Evolutionary conservation across 2,113 vertebrate species (phyloP).

Genomic region (Hydrochoerus hydrochaeris): DNA sequence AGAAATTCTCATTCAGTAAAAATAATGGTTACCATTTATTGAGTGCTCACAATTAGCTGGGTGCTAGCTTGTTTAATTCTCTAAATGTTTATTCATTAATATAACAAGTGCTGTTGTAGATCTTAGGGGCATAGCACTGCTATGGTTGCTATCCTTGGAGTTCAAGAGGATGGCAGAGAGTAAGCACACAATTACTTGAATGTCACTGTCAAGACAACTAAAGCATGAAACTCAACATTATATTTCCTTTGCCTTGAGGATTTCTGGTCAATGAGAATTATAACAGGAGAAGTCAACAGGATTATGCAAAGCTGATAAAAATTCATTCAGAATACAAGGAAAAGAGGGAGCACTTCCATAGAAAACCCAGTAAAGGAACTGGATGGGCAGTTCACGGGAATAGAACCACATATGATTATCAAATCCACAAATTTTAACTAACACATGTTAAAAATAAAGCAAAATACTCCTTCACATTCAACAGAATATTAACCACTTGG

Average conservation of each 20-base stretch:
- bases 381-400: neutral
- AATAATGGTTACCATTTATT: neutral
- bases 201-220: neutral
- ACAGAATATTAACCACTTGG: neutral
- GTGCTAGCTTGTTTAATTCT: neutral
- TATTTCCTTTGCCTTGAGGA: neutral
- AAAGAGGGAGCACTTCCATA: neutral
- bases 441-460: neutral
- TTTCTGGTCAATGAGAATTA: neutral
- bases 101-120: neutral
- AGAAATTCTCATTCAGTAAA: conserved; percentile 17
- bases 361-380: neutral
- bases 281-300: neutral
- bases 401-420: neutral
- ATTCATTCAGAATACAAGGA: no score
- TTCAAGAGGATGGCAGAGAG: neutral
- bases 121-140: neutral
- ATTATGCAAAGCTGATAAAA: neutral
- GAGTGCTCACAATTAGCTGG: neutral
- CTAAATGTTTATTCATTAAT: neutral
- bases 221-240: neutral
- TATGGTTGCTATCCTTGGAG: neutral
- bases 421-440: neutral
- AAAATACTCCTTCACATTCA: neutral
- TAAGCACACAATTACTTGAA: neutral